These are phyloP conservation scores for Matsumyia berberina DNA, from an alignment of 2,888 invertebrate species.

Conservation along the genomic window DNA sequence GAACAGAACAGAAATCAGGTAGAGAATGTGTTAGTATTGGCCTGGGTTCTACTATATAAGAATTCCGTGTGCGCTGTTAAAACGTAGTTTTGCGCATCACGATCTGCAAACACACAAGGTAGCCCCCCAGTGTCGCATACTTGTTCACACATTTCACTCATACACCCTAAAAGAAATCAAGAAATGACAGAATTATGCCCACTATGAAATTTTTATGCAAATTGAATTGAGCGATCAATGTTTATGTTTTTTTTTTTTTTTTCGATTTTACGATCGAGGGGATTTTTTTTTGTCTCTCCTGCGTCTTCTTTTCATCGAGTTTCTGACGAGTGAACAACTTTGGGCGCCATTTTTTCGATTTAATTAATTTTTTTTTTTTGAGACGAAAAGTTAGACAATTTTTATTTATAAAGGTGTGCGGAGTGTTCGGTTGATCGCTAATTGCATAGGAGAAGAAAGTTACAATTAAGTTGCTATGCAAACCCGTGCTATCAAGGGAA, in stretches of 20 bases:
- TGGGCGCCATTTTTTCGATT: constrained; percentile 52
- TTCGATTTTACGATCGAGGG: constrained; percentile 20
- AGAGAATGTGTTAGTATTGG: constrained; percentile 22
- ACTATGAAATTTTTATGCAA: constrained; percentile 62
- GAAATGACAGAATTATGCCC: constrained; percentile 49
- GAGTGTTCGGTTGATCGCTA: not conserved
- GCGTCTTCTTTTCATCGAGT: constrained; percentile 19
- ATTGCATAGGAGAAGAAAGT: not conserved
- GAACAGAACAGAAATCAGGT: constrained; percentile 44
- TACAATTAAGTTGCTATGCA: not conserved
- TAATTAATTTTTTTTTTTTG: constrained; percentile 7
- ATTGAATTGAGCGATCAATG: constrained; percentile 62
- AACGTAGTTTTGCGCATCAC: constrained; percentile 30
- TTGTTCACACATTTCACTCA: not conserved
- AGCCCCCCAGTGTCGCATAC: constrained; percentile 8
- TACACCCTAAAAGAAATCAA: constrained; percentile 26
- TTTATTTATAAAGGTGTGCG: not conserved
- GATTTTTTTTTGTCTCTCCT: constrained; percentile 8
- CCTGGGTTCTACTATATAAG: not conserved
- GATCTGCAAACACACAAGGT: constrained; percentile 26
- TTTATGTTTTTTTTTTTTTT: constrained; percentile 46
- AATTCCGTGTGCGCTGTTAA: constrained; percentile 9
- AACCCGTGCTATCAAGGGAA: not conserved
- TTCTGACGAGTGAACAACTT: constrained; percentile 49
- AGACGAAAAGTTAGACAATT: not conserved